Evolutionary conservation across 2,113 vertebrate genomes (phyloP).

Genomic region (Accipiter virgatus): DNA sequence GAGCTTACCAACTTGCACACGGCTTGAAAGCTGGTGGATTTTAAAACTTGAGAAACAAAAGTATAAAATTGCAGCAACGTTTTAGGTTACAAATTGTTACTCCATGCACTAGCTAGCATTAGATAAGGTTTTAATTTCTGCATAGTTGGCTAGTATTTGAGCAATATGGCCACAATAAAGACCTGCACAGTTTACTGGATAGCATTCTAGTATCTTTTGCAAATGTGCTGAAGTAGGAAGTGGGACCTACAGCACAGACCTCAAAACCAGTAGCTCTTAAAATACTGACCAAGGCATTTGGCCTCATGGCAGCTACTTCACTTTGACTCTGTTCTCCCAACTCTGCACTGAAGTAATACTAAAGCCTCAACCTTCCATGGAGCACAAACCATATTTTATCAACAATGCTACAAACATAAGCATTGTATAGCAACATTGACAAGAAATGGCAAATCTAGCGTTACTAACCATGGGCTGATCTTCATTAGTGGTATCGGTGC

Average conservation of each 20-base stretch:
- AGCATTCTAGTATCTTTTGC: rapidly evolving
- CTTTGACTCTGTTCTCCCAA: background rate
- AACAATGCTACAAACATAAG: background rate
- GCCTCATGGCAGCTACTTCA: background rate
- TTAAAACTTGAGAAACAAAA: background rate
- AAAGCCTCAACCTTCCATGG: background rate
- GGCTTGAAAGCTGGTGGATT: background rate
- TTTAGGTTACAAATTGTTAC: background rate
- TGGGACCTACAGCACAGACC: background rate
- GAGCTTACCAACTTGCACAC: background rate
- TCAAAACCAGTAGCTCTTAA: background rate
- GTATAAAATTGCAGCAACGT: background rate
- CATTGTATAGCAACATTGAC: background rate
- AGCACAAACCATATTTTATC: background rate
- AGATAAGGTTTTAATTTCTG: background rate
- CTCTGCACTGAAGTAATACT: background rate
- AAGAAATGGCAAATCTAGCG: background rate
- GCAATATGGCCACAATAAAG: background rate
- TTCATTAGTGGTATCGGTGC: conserved; percentile 89
- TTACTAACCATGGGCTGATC: conserved; percentile 87
- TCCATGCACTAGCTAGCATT: rapidly evolving
- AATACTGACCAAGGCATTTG: background rate
- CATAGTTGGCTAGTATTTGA: background rate
- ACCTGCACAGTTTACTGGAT: background rate
- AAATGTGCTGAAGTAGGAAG: background rate